These are phyloP conservation scores for Potamarius usumacintae DNA, from an alignment of 2,113 vertebrate genomes.

Conservation along the genomic window DNA sequence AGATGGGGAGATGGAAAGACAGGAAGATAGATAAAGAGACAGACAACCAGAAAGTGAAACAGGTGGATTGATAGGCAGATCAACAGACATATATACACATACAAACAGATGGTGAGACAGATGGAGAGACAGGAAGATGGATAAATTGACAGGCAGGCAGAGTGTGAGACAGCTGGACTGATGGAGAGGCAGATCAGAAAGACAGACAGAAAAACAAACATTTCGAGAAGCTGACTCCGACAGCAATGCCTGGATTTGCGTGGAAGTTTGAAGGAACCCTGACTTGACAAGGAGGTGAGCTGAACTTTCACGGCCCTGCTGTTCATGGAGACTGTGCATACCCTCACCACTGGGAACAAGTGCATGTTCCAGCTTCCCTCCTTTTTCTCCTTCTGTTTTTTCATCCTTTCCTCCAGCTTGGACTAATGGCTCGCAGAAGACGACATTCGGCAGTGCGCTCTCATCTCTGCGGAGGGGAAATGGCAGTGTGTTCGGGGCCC, in stretches of 20 bases:
- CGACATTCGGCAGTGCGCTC: slow-evolving; percentile 13
- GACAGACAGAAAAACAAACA: neutral
- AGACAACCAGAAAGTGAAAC: no score
- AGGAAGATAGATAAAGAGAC: no score
- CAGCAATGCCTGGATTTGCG: neutral
- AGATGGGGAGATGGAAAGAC: neutral
- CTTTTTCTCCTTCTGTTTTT: slow-evolving; percentile 37
- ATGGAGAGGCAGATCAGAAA: neutral
- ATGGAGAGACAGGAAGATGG: neutral
- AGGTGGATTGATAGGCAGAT: neutral
- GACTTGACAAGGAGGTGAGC: neutral
- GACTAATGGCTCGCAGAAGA: slow-evolving; percentile 30
- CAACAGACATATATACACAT: neutral
- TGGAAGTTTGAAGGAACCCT: neutral
- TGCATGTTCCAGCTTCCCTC: slow-evolving; percentile 30
- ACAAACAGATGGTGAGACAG: neutral
- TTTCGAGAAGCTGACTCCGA: neutral
- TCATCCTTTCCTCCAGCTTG: slow-evolving; percentile 28
- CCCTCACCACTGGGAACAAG: neutral
- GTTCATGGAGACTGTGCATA: slow-evolving; percentile 10
- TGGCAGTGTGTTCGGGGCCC: neutral
- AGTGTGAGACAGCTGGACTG: no score
- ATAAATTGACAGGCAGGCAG: no score
- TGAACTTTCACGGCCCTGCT: neutral
- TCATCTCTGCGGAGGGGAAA: slow-evolving; percentile 28